Base-by-base conservation (phyloP, 30 jellyfish, hydroid and myxozoan species). In the Chironex yamaguchii region DNA sequence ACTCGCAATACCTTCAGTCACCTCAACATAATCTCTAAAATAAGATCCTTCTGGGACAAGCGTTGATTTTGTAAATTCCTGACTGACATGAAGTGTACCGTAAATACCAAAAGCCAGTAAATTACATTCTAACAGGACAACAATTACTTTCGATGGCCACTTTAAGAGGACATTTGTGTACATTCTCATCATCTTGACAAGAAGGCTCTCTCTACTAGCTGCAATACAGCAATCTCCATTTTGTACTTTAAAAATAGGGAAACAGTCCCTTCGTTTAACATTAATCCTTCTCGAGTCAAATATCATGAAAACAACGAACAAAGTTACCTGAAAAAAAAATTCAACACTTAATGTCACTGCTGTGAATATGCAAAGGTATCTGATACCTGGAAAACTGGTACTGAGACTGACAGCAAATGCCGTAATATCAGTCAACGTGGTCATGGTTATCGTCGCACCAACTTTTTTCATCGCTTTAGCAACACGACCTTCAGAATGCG, bases 361-460 rank as follows among this genome's bases (percentile, higher is more conserved):
- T 31, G 36, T 71, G 35, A 67, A 89, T 6, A 81, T 48, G 66
- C 97, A 89, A 66, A 89, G 82, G 30, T 89, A 89, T 36, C 81
- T 26, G 24, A 89, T 82, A 51, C 86, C 97, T 0, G 94, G 97
- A 52, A 80, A 89, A 17, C 76, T 62, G 12, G 89, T 80, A 4
- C 81, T 35, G 21, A 91, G 67, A 14, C 94, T 68, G 0, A 89
- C 84, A 34, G 36, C 69, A 64, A 88, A 88, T 0, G 97, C 97
- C 1, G 80, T 58, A n/a, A 79, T 48, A 70, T 88, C 97, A 11
- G 97, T 89, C 32, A 89, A 29, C 35, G 97, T 81, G 25, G 97
- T 89, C 97, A 89, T 89, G 62, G 94, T 62, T 31, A 89, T 89
- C 3, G 97, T 78, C 9, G 91, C 86, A 0, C 97, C 94, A 12